phyloP scores from a whole-genome alignment of 2,797 vertebrate genomes.

The Selene dorsalis region DNA sequence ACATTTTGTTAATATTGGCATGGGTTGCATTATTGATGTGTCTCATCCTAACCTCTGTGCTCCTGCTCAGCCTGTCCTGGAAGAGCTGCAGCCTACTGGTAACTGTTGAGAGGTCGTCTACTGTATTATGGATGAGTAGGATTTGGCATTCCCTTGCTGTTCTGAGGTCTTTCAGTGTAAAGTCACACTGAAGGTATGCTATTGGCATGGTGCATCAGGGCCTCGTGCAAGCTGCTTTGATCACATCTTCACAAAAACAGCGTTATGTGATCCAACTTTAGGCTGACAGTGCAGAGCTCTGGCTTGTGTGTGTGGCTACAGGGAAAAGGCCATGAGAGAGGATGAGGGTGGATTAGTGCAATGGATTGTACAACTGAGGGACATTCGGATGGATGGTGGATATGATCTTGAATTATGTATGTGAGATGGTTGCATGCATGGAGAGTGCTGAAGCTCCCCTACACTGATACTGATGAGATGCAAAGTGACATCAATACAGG shows the following conservation, averaged over 20 bases:
- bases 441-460: conserved; percentile 35
- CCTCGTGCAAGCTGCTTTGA: conserved; percentile 72
- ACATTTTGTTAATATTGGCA: conserved; percentile 34
- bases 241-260: conserved; percentile 75
- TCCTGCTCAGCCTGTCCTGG: conserved; percentile 30
- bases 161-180: conserved; percentile 61
- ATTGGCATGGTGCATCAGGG: conserved; percentile 69
- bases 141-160: conserved; percentile 68
- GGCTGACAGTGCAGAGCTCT: conserved; percentile 73
- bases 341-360: conserved; percentile 61
- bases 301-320: conserved; percentile 66
- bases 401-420: conserved; percentile 71
- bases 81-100: conserved; percentile 57
- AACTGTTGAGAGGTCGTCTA: conserved; percentile 55
- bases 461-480: conserved; percentile 44
- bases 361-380: conserved; percentile 61
- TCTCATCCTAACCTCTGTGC: conserved; percentile 36
- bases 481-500: conserved; percentile 38
- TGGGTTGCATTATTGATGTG: conserved; percentile 52
- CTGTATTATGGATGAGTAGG: conserved; percentile 76
- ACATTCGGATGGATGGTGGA: conserved; percentile 59
- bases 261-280: conserved; percentile 73
- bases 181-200: conserved; percentile 62
- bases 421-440: conserved; percentile 51
- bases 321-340: conserved; percentile 67